phyloP scores from a whole-genome alignment of 2,113 vertebrate species.

The Ictalurus punctatus region DNA sequence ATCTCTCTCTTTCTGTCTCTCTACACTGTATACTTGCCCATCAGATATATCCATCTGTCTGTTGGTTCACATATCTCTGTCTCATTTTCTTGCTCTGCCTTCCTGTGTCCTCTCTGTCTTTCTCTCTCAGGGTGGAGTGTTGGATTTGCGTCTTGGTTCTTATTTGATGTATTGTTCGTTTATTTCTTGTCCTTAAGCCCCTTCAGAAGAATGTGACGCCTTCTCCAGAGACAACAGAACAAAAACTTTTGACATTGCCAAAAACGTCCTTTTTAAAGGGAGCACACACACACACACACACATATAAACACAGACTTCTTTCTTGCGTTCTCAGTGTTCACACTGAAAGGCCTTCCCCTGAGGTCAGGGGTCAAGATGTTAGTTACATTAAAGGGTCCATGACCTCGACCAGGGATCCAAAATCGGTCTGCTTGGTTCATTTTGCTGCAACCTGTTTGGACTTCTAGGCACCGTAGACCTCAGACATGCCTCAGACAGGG shows the following conservation, averaged over 20 bases:
- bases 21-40: conserved; percentile 15
- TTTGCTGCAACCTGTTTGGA: conserved; percentile 4
- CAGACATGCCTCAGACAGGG: neutral
- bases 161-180: conserved; percentile 13
- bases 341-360: conserved; percentile 25
- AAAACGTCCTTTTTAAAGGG: conserved; percentile 27
- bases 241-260: conserved; percentile 44
- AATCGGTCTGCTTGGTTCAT: conserved; percentile 6
- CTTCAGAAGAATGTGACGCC: conserved; percentile 50
- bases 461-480: conserved; percentile 9
- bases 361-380: conserved; percentile 30
- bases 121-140: conserved; percentile 52
- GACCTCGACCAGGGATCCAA: neutral
- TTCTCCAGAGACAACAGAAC: conserved; percentile 41
- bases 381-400: neutral
- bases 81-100: neutral
- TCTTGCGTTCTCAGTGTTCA: conserved; percentile 13
- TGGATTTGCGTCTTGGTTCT: conserved; percentile 30
- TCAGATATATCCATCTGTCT: conserved; percentile 5
- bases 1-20: conserved; percentile 14
- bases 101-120: neutral
- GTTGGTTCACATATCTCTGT: neutral
- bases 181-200: neutral
- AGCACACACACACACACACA: conserved; percentile 28
- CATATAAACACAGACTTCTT: neutral